Percentiles rank a stretch among this genome's conserved stretches.
phyloP scores from a whole-genome alignment of 2,797 vertebrate genomes.

The Scomberomorus guttatus region DNA sequence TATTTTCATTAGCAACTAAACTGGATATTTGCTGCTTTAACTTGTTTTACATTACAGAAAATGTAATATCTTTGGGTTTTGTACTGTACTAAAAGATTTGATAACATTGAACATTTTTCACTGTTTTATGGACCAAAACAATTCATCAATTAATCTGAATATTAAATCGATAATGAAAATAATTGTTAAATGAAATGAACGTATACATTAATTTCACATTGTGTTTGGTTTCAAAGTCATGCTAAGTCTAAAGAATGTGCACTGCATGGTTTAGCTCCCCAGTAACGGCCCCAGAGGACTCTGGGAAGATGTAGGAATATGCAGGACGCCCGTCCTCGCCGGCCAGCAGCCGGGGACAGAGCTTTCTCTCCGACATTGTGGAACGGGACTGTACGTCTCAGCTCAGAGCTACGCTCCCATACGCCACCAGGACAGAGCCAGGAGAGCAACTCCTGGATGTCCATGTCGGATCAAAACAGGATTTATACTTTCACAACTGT shows the following conservation, averaged over 20 bases:
- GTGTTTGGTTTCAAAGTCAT: neutral
- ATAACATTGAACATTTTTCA: too few relatives aligned
- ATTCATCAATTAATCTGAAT: too few relatives aligned
- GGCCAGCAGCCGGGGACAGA: constrained; percentile 64
- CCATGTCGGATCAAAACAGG: constrained; percentile 76
- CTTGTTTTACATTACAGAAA: too few relatives aligned
- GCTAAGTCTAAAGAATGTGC: constrained; percentile 44
- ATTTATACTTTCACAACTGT: too few relatives aligned
- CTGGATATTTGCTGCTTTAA: too few relatives aligned
- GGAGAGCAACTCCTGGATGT: constrained; percentile 85
- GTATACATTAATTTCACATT: too few relatives aligned
- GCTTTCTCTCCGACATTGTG: constrained; percentile 78
- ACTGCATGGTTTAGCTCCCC: constrained; percentile 83
- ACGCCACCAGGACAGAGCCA: constrained; percentile 90
- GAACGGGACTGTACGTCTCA: constrained; percentile 81
- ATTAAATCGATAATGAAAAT: too few relatives aligned
- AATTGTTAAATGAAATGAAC: too few relatives aligned
- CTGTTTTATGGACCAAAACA: too few relatives aligned
- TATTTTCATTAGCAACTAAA: too few relatives aligned
- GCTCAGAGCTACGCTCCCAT: constrained; percentile 85
- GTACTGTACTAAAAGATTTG: too few relatives aligned
- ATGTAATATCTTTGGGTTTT: too few relatives aligned
- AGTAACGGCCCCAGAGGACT: constrained; percentile 75
- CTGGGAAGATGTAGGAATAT: constrained; percentile 83
- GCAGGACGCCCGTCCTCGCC: constrained; percentile 75